Conservation (phyloP, 2,797 vertebrate species). For the Alauda arvensis region DNA sequence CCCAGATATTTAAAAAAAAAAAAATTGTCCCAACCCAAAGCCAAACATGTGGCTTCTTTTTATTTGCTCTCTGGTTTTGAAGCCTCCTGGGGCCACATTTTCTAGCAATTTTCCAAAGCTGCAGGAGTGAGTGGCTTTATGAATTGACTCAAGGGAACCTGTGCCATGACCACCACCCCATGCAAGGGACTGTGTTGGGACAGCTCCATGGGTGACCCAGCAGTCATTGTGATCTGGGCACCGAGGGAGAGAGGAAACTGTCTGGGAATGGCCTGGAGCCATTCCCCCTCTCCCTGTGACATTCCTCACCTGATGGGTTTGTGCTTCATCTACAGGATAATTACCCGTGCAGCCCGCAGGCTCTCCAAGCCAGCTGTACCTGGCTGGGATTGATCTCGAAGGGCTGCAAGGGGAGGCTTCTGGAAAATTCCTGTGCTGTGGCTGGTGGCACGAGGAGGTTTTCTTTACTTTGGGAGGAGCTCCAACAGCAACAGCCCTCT, state of each 20-base stretch:
- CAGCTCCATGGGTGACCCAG: rapidly evolving
- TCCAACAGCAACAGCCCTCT: neutral
- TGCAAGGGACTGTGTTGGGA: rapidly evolving
- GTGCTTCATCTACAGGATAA: neutral
- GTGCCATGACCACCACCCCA: rapidly evolving
- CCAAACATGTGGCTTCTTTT: neutral
- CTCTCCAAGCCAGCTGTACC: neutral
- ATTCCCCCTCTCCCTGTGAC: neutral
- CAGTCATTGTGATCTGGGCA: rapidly evolving
- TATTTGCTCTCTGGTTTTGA: conserved; percentile 25
- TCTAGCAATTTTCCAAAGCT: neutral
- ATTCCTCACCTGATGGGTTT: neutral
- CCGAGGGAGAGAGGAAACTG: neutral
- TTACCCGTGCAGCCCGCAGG: neutral
- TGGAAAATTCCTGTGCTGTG: neutral
- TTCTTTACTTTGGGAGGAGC: neutral
- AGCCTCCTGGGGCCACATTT: neutral
- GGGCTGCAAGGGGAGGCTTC: neutral
- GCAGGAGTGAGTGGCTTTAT: rapidly evolving
- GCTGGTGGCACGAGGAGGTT: rapidly evolving
- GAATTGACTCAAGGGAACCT: neutral
- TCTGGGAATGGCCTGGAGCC: neutral
- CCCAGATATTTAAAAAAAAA: neutral
- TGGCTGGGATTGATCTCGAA: neutral
- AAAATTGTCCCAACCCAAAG: neutral